A percentile compares a stretch with the other conserved stretches of the same genome.
phyloP scores from a whole-genome alignment of 2,888 invertebrate genomes.

The Imbricaverruca yamaguchii region DNA sequence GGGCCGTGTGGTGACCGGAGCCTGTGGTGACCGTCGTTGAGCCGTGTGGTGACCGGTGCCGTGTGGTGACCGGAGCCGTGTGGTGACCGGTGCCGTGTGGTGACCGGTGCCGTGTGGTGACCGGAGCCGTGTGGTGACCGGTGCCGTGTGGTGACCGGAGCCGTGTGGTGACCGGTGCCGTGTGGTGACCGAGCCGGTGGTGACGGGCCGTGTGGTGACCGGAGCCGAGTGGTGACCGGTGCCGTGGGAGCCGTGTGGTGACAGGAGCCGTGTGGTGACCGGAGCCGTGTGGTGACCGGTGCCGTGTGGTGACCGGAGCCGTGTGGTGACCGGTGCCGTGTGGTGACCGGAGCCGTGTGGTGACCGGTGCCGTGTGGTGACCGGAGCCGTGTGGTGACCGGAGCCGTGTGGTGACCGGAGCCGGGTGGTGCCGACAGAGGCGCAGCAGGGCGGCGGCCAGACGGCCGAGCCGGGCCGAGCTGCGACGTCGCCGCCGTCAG shows the following conservation, averaged over 20 bases:
- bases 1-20: no score
- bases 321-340: neutral
- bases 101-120: neutral
- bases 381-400: neutral
- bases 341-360: neutral
- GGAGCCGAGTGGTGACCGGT: neutral
- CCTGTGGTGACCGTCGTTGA: neutral
- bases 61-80: neutral
- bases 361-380: neutral
- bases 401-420: neutral
- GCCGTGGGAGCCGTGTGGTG: no score
- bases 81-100: no score
- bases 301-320: neutral
- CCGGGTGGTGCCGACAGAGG: neutral
- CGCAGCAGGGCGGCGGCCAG: neutral
- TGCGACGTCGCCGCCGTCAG: neutral
- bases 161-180: neutral
- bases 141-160: no score
- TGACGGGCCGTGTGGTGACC: no score
- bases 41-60: no score
- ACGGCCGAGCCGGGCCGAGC: neutral
- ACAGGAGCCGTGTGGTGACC: neutral
- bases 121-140: neutral
- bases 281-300: neutral
- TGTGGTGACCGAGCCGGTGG: no score